Evolutionary conservation across 2,113 vertebrate genomes (phyloP).

Genomic region (Brienomyrus longianalis): DNA sequence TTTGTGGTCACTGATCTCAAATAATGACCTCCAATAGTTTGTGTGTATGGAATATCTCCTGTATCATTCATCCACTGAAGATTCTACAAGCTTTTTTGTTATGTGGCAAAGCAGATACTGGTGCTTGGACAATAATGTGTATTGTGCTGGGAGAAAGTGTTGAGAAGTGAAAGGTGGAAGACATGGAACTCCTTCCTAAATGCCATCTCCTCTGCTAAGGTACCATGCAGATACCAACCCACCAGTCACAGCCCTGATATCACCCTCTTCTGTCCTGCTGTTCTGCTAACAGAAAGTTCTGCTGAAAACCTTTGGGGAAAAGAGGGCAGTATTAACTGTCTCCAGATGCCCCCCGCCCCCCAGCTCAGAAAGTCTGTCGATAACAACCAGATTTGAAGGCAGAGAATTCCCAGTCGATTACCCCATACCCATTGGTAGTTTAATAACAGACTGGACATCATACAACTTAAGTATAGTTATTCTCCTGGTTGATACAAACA

Average conservation of each 20-base stretch:
- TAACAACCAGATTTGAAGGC: not conserved
- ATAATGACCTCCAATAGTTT: not conserved
- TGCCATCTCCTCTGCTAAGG: not conserved
- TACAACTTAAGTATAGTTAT: not conserved
- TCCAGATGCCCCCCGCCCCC: not conserved
- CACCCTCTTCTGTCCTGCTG: not conserved
- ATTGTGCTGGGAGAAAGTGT: not conserved
- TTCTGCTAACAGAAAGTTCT: not conserved
- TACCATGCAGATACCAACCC: not conserved
- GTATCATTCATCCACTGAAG: not conserved
- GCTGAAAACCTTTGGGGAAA: not conserved
- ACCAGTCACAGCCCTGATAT: not conserved
- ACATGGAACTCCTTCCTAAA: not conserved
- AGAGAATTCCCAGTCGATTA: not conserved
- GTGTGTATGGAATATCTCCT: not conserved
- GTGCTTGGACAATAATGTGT: not conserved
- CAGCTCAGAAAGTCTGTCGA: not conserved
- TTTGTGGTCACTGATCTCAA: not conserved
- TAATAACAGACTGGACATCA: not conserved
- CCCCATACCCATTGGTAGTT: not conserved
- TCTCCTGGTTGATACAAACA: not conserved
- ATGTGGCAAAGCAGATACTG: not conserved
- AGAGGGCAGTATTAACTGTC: not conserved
- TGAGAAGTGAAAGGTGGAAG: not conserved
- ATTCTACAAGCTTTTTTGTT: not conserved